phyloP scores from a whole-genome alignment of 1,140 invertebrate genomes.

The Metaphire vulgaris region DNA sequence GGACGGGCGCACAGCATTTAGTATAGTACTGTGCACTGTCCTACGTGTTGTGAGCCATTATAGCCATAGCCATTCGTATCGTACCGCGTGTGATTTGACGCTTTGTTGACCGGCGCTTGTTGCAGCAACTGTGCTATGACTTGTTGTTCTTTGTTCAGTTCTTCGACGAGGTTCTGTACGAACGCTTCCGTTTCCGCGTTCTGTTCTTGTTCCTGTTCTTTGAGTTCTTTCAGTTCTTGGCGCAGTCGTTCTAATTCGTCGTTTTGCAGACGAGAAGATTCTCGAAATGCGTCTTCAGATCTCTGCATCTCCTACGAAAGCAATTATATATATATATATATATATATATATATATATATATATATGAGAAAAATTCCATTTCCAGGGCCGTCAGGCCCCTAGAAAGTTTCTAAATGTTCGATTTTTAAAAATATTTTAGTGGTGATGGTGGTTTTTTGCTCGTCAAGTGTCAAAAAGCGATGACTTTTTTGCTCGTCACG shows the following conservation, averaged over 20 bases:
- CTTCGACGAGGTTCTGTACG: neutral
- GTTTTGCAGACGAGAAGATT: neutral
- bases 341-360: no score
- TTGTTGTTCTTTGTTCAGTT: neutral
- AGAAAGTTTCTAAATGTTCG: no score
- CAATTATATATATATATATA: neutral
- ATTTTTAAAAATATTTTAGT: no score
- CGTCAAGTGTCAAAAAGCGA: no score
- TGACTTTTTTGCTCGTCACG: neutral
- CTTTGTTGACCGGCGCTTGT: neutral
- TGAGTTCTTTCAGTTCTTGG: neutral
- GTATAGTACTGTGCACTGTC: no score
- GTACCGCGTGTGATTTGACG: neutral
- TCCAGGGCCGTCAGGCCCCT: no score
- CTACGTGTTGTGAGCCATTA: neutral
- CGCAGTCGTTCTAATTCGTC: neutral
- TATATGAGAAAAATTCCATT: no score
- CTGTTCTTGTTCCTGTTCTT: neutral
- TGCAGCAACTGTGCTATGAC: neutral
- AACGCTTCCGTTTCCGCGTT: neutral
- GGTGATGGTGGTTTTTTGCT: no score
- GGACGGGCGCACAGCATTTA: no score
- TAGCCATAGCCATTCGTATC: neutral
- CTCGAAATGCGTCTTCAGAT: neutral
- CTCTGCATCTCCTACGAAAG: neutral